Base-by-base conservation (phyloP, 1,140 invertebrate species). In the Sycobia sp. region DNA sequence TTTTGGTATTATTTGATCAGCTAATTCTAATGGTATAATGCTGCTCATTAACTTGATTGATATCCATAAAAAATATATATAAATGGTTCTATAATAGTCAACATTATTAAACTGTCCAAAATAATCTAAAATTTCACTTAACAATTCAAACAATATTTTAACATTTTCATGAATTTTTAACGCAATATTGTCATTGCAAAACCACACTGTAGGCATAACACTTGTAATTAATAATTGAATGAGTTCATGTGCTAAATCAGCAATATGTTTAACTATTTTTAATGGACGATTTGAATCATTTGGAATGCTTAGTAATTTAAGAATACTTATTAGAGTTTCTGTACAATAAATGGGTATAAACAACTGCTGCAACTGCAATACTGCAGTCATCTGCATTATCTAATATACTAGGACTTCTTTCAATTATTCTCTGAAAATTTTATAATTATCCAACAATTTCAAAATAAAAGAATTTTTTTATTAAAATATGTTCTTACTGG, bases 321-420 rank as follows among this genome's bases (percentile, higher is more conserved):
- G 72, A 38, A 81, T 68, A 49, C 69, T 67, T 49, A 73, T 75
- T 8, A 85, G 67, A 23, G 77, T 80, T 29, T 80, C 78, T n/a
- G 84, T 76, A 70, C 84, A 85, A 70, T 78, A 86, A 22, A 74
- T 66, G 4, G 84, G 83, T 53, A 85, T 66, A 10, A 78, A 71
- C 66, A 84, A 76, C 72, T 85, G 84, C 64, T 81, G 79, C 13
- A 77, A 58, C 65, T 79, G 79, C 20, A 84, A 65, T 25, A 76
- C 56, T 11, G 74, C 73, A 50, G n/a, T 76, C 72, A 41, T 76
- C 72, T 38, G 76, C 65, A 29, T 71, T 72, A 20, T 73, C 69
- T 7, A 65, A 66, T 0, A 73, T 23, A 47, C 68, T 73, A 16
- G 68, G 71, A 69, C 69, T 76, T 39, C 69, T 65, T 10, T 75